These are phyloP conservation scores for Aphelenchoides besseyi DNA, from an alignment of 1,140 invertebrate species.

Conservation along the genomic window DNA sequence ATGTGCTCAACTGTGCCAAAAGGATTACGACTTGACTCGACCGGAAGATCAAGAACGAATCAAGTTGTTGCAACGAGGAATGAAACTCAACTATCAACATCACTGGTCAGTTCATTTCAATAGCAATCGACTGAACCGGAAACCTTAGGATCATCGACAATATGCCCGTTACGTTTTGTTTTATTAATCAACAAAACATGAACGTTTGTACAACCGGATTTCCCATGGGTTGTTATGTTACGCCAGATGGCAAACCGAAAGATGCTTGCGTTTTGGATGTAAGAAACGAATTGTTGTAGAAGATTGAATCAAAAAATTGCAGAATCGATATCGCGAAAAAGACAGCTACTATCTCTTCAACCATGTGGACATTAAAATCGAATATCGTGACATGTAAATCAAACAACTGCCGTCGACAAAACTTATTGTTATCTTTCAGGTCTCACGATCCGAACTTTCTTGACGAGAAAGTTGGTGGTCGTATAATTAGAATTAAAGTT, in stretches of 20 bases:
- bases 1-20: slow-evolving; percentile 74
- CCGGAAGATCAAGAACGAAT: slow-evolving; percentile 72
- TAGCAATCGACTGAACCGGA: slow-evolving; percentile 65
- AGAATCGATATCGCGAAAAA: slow-evolving; percentile 64
- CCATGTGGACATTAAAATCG: slow-evolving; percentile 87
- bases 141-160: slow-evolving; percentile 83
- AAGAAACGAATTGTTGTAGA: neutral
- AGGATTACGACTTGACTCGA: slow-evolving; percentile 72
- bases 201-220: slow-evolving; percentile 89
- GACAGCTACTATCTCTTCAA: slow-evolving; percentile 89
- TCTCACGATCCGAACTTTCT: slow-evolving; percentile 76
- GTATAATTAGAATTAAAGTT: slow-evolving; percentile 82
- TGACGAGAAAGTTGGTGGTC: slow-evolving; percentile 72
- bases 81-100: slow-evolving; percentile 94
- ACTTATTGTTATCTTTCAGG: slow-evolving; percentile 64
- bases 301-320: too few species aligned
- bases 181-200: slow-evolving; percentile 70
- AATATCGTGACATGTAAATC: slow-evolving; percentile 76
- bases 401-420: slow-evolving; percentile 65
- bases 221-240: slow-evolving; percentile 87
- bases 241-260: slow-evolving; percentile 66
- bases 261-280: slow-evolving; percentile 72
- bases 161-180: slow-evolving; percentile 91
- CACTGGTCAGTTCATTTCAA: too few species aligned
- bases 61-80: slow-evolving; percentile 80